Base-by-base conservation (phyloP, 2,113 vertebrate genomes). In the Scolopax mira region DNA sequence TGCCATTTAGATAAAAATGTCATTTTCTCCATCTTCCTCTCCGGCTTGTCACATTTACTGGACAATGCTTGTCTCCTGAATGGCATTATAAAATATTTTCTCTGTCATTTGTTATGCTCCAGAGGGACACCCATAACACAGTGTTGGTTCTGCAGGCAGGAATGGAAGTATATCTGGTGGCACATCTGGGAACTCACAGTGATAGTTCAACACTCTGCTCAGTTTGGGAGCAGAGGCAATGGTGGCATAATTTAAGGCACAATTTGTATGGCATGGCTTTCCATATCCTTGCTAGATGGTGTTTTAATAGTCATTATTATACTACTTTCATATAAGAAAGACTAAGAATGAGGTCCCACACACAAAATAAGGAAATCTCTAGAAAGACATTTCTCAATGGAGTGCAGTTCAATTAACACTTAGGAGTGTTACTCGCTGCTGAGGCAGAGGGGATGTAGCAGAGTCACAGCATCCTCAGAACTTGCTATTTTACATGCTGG, bases 191-290 rank as follows among this genome's bases (percentile, higher is more conserved):
- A 85, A 13, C 37, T 79, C 24, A 12, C 5, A 57, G 33, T 4
- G 54, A 21, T 69, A n/a, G n/a, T n/a, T n/a, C n/a, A n/a, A n/a
- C n/a, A n/a, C n/a, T n/a, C n/a, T n/a, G n/a, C n/a, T n/a, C n/a
- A n/a, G n/a, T n/a, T n/a, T 35, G 35, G 60, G 6, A 85, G 10
- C 18, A 78, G 60, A 41, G 42, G 7, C 2, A 33, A 2, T 4
- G 31, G 18, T 11, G 60, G 11, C 14, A 16, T 73, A 61, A 82
- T 61, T 73, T 31, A 27, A 42, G 22, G 3, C 27, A 16, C 2
- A 1, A 1, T 46, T 46, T 9, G 1, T 10, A 9, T 4, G 5
- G 1, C 2, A 15, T 58, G n/a, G 21, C 37, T 90, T 46, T 62
- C 9, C 11, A 10, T 23, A 24, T 23, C 22, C 72, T 69, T 44